These are phyloP conservation scores for Polyommatus iphigenia DNA, from an alignment of 2,888 invertebrate species.

Conservation along the genomic window DNA sequence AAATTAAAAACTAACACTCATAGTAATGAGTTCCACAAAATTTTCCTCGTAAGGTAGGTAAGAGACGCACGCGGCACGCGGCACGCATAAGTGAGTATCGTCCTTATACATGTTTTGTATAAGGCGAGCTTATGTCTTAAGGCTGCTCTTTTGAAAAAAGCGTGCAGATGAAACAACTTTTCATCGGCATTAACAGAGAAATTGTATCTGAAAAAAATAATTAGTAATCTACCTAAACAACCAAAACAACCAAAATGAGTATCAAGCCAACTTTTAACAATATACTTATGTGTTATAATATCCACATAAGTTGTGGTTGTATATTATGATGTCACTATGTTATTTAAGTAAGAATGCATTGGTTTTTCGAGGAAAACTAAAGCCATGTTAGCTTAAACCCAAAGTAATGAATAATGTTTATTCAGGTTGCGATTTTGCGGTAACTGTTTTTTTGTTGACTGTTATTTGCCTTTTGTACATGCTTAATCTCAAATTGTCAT, in stretches of 20 bases:
- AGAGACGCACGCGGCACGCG: too few relatives aligned
- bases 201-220: too few relatives aligned
- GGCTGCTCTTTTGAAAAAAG: too few relatives aligned
- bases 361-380: neutral
- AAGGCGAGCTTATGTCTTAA: too few relatives aligned
- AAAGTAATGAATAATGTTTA: neutral
- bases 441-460: neutral
- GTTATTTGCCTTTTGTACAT: neutral
- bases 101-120: too few relatives aligned
- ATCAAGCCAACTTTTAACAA: neutral
- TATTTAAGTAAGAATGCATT: neutral
- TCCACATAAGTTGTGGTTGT: neutral
- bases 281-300: neutral
- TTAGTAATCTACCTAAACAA: too few relatives aligned
- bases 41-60: too few relatives aligned
- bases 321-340: neutral
- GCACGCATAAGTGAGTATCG: too few relatives aligned
- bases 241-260: neutral
- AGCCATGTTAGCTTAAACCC: neutral
- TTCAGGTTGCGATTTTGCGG: conserved; percentile 8
- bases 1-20: too few relatives aligned
- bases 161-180: too few relatives aligned
- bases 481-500: neutral
- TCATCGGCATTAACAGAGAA: too few relatives aligned
- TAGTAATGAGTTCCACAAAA: too few relatives aligned